Evolutionary conservation across 2,113 vertebrate species (phyloP).

Genomic region (Xenus cinereus): DNA sequence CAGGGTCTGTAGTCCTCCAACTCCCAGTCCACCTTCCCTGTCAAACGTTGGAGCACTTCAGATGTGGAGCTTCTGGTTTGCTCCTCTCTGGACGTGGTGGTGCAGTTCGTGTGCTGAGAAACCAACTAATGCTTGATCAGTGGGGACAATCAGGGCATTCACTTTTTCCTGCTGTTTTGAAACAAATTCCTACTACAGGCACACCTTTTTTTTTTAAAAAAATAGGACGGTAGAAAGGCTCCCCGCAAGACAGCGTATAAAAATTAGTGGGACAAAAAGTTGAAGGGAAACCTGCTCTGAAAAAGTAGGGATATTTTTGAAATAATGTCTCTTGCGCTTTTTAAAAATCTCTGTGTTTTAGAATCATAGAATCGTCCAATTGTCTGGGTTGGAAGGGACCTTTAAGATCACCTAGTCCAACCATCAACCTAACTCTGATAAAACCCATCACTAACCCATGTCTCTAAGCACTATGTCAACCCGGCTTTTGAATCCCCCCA

Average conservation of each 20-base stretch:
- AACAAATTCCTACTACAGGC: neutral
- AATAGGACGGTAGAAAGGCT: neutral
- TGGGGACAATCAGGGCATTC: neutral
- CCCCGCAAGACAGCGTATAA: neutral
- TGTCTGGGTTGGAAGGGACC: too few species aligned
- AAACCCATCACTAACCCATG: too few species aligned
- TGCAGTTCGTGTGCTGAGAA: neutral
- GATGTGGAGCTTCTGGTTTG: neutral
- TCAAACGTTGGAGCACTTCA: neutral
- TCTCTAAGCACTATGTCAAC: too few species aligned
- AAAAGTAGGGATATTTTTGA: neutral
- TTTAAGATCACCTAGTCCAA: too few species aligned
- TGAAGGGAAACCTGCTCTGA: neutral
- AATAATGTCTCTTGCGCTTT: neutral
- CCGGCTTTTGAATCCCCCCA: too few species aligned
- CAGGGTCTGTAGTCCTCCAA: too few species aligned
- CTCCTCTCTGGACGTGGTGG: neutral
- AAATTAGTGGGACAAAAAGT: neutral
- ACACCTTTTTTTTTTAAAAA: neutral
- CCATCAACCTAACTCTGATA: too few species aligned
- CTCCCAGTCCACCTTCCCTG: neutral
- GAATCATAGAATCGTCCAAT: too few species aligned
- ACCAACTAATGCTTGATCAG: neutral
- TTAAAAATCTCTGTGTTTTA: neutral
- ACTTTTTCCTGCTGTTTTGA: neutral